Conservation (phyloP, 2,113 vertebrate species). For the Heliornis fulica region DNA sequence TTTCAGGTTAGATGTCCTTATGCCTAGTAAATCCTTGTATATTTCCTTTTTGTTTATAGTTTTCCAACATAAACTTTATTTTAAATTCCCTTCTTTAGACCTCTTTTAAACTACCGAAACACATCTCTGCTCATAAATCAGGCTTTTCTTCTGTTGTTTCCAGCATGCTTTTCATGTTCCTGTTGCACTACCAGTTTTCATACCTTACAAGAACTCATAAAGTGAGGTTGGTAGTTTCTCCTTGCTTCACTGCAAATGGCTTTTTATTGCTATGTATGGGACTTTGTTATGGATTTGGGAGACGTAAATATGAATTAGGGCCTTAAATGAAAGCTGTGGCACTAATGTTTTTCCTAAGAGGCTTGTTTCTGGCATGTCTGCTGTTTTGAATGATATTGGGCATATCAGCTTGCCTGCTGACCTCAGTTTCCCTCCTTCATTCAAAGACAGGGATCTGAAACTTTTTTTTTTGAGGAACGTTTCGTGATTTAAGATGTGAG, state of each 20-base stretch:
- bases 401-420: not conserved
- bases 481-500: not conserved
- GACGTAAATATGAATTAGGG: not conserved
- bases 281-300: not conserved
- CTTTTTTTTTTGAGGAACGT: not conserved
- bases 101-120: not conserved
- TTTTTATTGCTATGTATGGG: not conserved
- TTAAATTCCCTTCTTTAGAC: not conserved
- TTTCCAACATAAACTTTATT: not conserved
- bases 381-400: not conserved
- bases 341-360: not conserved
- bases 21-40: not conserved
- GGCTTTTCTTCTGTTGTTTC: not conserved
- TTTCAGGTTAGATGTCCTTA: not conserved
- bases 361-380: not conserved
- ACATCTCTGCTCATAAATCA: not conserved
- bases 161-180: not conserved
- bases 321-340: not conserved
- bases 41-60: not conserved
- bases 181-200: not conserved
- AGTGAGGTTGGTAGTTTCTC: not conserved
- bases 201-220: accelerated
- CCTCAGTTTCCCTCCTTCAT: not conserved
- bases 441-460: not conserved
- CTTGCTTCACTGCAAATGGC: not conserved